Evolutionary conservation across 2,888 invertebrate species (phyloP).

Genomic region (Ornithoptera alexandrae): DNA sequence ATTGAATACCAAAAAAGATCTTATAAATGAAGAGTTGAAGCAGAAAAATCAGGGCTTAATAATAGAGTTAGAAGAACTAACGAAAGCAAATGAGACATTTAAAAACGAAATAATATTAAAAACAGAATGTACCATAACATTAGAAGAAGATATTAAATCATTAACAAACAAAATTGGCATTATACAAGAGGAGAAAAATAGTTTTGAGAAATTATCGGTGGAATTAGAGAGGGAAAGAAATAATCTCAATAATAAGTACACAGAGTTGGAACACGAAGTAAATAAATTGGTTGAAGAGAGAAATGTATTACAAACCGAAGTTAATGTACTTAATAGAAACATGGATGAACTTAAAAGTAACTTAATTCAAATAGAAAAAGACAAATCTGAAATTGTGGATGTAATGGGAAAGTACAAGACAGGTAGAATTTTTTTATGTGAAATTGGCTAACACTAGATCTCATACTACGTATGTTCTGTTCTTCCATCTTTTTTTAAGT

Average conservation of each 20-base stretch:
- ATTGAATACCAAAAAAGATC: constrained; percentile 14
- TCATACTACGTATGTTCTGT: no score
- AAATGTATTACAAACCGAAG: constrained; percentile 8
- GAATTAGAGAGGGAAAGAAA: constrained; percentile 18
- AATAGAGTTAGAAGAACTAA: constrained; percentile 14
- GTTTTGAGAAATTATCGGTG: neutral
- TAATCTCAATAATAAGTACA: constrained; percentile 1
- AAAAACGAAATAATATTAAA: constrained; percentile 12
- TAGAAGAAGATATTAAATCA: constrained; percentile 11
- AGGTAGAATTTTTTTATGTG: constrained; percentile 9
- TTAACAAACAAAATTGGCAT: constrained; percentile 1
- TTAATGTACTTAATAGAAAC: constrained; percentile 1
- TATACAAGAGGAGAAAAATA: constrained; percentile 12
- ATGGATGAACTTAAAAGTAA: constrained; percentile 10
- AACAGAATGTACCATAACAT: neutral
- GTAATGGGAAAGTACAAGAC: constrained; percentile 9
- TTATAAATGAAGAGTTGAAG: constrained; percentile 7
- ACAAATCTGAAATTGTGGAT: constrained; percentile 11
- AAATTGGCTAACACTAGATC: neutral
- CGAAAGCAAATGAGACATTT: neutral
- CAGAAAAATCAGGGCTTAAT: constrained; percentile 9
- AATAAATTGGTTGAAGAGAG: constrained; percentile 4
- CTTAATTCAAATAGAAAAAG: constrained; percentile 4
- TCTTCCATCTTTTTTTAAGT: neutral
- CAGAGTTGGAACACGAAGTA: constrained; percentile 7